phyloP scores from a whole-genome alignment of 2,888 invertebrate genomes.

The Tetranychus truncatus region DNA sequence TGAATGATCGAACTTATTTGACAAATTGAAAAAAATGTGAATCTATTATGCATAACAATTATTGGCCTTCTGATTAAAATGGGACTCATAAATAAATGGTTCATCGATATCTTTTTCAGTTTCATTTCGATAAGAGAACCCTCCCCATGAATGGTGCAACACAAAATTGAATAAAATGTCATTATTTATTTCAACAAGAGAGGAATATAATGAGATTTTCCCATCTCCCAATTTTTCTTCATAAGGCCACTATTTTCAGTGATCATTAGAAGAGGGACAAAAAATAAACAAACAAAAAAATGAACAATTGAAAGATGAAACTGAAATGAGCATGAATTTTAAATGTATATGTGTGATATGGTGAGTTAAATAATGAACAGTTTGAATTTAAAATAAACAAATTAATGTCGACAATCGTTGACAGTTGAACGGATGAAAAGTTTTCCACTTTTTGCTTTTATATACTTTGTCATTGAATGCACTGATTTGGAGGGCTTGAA shows the following conservation, averaged over 20 bases:
- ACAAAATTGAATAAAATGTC: too few species aligned
- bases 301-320: neutral
- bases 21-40: too few species aligned
- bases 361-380: neutral
- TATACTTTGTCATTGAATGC: neutral
- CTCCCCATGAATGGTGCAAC: too few species aligned
- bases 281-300: neutral
- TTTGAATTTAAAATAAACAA: neutral
- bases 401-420: neutral
- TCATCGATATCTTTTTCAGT: too few species aligned
- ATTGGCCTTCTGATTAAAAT: too few species aligned
- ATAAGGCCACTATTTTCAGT: neutral
- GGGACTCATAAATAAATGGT: too few species aligned
- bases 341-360: neutral
- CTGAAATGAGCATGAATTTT: neutral
- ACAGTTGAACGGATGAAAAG: neutral
- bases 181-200: neutral
- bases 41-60: too few species aligned
- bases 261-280: neutral
- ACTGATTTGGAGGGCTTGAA: neutral
- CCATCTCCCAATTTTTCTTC: neutral
- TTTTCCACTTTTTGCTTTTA: neutral
- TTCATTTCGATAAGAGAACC: too few species aligned
- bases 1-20: too few species aligned
- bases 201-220: neutral